Conservation (phyloP, 37 sponge, comb jelly and placozoan species). For the Diacarnus erythraeanus region DNA sequence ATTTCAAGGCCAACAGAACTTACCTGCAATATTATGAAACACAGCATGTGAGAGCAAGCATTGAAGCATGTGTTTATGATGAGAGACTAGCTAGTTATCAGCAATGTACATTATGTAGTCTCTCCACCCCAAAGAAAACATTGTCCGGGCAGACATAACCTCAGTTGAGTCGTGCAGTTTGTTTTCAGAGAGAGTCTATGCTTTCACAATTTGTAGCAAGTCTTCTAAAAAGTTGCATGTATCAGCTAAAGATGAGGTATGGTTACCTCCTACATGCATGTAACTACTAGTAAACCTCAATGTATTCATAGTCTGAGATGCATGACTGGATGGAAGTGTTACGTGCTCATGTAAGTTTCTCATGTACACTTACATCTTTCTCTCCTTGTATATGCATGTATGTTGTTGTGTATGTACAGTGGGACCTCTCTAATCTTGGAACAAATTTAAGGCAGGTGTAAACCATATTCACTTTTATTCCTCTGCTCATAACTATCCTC, state of each 20-base stretch:
- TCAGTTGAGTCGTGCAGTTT: background rate
- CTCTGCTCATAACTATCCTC: no score
- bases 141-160: constrained; percentile 2
- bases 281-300: background rate
- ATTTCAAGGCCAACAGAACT: constrained; percentile 31
- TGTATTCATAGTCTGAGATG: constrained; percentile 10
- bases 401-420: no score
- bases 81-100: background rate
- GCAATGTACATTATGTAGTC: background rate
- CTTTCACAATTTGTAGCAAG: constrained; percentile 4
- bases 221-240: constrained; percentile 24
- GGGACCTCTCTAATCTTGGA: no score
- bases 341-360: constrained; percentile 17
- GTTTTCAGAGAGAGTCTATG: constrained; percentile 17
- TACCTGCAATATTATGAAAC: constrained; percentile 30
- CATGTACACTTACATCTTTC: no score
- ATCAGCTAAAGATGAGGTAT: background rate
- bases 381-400: no score
- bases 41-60: constrained; percentile 5
- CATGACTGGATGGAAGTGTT: constrained; percentile 8
- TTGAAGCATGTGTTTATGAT: background rate
- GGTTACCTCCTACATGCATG: no score
- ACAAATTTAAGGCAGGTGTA: no score
- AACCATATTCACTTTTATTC: no score
- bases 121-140: background rate